phyloP scores from a whole-genome alignment of 2,888 invertebrate genomes.

The Cloeon dipterum region DNA sequence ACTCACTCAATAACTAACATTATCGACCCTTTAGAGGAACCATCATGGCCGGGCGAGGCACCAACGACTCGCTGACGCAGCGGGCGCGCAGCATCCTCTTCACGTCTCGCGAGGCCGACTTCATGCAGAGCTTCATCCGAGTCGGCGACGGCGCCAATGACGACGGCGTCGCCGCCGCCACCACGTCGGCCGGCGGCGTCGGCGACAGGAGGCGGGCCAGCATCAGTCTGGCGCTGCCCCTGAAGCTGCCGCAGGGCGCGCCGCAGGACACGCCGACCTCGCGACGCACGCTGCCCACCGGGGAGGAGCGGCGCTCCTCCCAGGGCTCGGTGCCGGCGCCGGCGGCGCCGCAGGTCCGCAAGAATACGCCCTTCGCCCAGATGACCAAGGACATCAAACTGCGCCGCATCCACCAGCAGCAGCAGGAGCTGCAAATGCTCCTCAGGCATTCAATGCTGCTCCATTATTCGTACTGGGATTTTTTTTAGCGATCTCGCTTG shows the following conservation, averaged over 20 bases:
- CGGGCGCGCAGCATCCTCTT: constrained; percentile 36
- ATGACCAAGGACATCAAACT: constrained; percentile 11
- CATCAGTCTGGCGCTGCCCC: neutral
- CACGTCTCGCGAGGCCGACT: constrained; percentile 43
- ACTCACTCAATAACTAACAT: no score
- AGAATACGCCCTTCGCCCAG: constrained; percentile 11
- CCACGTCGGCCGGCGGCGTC: neutral
- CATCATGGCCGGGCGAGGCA: no score
- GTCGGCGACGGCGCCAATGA: constrained; percentile 32
- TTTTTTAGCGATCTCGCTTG: no score
- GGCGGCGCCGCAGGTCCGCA: neutral
- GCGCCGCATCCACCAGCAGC: constrained; percentile 1
- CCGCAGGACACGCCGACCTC: neutral
- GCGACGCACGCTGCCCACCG: constrained; percentile 2
- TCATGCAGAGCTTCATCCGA: constrained; percentile 56
- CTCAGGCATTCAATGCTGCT: no score
- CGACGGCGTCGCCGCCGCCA: constrained; percentile 7
- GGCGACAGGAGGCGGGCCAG: constrained; percentile 3
- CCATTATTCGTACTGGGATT: no score
- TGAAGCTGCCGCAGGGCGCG: neutral
- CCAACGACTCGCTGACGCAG: constrained; percentile 2
- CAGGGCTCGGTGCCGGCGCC: neutral
- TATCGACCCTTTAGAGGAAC: no score
- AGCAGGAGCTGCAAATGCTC: neutral
- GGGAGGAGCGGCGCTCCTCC: constrained; percentile 3